Evolutionary conservation across 2,888 invertebrate species (phyloP).

Genomic region (Dusona sp.): DNA sequence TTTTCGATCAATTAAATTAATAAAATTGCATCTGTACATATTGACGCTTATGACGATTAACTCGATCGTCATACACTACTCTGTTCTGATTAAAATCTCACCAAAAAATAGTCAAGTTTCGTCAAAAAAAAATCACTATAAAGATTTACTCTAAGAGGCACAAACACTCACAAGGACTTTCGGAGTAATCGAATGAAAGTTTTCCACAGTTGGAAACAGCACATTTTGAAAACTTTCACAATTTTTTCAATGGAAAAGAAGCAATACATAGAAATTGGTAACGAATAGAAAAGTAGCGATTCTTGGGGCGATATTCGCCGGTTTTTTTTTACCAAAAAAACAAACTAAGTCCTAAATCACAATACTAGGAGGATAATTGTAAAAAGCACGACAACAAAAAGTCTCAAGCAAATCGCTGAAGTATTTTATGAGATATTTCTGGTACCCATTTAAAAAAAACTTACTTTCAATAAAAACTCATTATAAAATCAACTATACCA

Average conservation of each 20-base stretch:
- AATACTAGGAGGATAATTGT: not conserved
- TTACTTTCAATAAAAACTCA: not conserved
- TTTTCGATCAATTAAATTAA: not conserved
- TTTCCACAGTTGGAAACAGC: not conserved
- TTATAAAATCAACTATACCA: no score
- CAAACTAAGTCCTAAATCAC: not conserved
- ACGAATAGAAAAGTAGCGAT: not conserved
- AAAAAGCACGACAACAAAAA: not conserved
- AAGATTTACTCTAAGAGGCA: not conserved
- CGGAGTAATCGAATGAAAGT: not conserved
- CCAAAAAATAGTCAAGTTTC: not conserved
- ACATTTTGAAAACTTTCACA: not conserved
- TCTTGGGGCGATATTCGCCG: not conserved
- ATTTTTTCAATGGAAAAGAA: not conserved
- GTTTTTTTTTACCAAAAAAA: not conserved
- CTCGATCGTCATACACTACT: no score
- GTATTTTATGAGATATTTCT: not conserved
- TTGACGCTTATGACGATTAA: not conserved
- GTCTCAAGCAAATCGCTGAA: not conserved
- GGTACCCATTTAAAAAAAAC: not conserved
- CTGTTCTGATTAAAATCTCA: no score
- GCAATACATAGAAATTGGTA: not conserved
- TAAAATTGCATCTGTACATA: not conserved
- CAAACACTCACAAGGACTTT: not conserved
- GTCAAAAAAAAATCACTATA: not conserved